phyloP scores from a whole-genome alignment of 1,140 invertebrate species.

The Dreissena polymorpha region DNA sequence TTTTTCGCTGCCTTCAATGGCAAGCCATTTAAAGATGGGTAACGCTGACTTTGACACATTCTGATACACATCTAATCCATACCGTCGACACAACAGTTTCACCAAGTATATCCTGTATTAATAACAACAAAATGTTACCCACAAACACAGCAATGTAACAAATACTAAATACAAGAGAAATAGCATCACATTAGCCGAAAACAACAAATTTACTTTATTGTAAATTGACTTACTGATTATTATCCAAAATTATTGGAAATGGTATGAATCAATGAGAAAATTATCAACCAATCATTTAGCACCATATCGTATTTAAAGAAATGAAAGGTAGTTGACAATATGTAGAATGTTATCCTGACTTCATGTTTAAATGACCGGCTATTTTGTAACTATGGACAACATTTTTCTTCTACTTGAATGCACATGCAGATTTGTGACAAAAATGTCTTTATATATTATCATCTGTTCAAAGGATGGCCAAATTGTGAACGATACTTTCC shows the following conservation, averaged over 20 bases:
- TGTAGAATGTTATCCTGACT: background rate
- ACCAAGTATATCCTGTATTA: constrained; percentile 60
- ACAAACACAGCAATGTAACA: too few species aligned
- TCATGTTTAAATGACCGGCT: too few species aligned
- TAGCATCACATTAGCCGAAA: background rate
- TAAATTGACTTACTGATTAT: background rate
- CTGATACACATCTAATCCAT: constrained; percentile 64
- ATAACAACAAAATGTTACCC: constrained; percentile 1
- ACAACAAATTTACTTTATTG: background rate
- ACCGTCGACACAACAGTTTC: constrained; percentile 64
- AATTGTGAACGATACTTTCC: too few species aligned
- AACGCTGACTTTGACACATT: constrained; percentile 10
- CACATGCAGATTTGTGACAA: too few species aligned
- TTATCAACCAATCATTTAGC: background rate
- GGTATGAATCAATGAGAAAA: too few species aligned
- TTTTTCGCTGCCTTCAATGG: constrained; percentile 45
- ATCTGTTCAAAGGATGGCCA: too few species aligned
- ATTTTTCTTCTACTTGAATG: too few species aligned
- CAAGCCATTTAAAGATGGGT: constrained; percentile 49
- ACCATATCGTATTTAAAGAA: background rate
- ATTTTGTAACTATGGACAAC: too few species aligned
- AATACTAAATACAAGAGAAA: background rate
- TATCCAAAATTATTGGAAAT: too few species aligned
- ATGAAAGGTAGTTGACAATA: background rate
- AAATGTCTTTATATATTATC: too few species aligned